Evolutionary conservation across 1,140 invertebrate species (phyloP), one percentile per base, ranked within the genome.

Genomic region (Aphelenchoides fujianensis): DNA sequence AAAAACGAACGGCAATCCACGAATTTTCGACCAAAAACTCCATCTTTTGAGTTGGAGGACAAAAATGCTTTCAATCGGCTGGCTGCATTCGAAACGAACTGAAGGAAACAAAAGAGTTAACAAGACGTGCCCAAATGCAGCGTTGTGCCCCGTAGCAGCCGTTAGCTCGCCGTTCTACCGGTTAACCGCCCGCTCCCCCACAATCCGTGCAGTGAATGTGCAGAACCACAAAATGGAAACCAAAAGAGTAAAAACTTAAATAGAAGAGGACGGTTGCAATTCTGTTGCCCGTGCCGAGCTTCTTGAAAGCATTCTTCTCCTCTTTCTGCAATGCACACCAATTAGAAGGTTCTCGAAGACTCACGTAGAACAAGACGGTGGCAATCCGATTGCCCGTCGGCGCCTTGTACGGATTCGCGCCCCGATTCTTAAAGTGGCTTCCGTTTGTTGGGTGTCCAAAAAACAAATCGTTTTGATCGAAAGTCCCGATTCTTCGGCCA

Each of bases 371-470:
- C 30, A 95, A 85, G 77, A 94, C 91, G 12, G 95, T 98, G 5
- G 95, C 94, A 82, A 98, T 96, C 80, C 95, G 88, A 86, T 95
- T 95, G 68, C 93, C 93, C 83, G 88, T 91, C 70, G 90, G 87
- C 77, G 90, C 90, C 82, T 90, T 90, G 85, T 97, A 97, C n/a
- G 92, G 92, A 83, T 92, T 90, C 73, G 53, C 53, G 34, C 63
- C 63, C 23, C 63, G 16, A 48, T 66, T 66, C 63, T 66, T 66
- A 64, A 66, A 66, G 12, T 37, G 52, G 23, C 34, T 5, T 59
- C 34, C 19, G 7, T 5, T 59, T 23, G 34, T 30, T 7, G 28
- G 28, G 7, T 59, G 55, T 30, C 23, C 41, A n/a, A 48, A 16
- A 48, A 59, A 32, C 19, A 7, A 5, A 19, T 27, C 27, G 28